Conservation (phyloP, 2,797 vertebrate genomes). For the Bryconaethiops microstoma region DNA sequence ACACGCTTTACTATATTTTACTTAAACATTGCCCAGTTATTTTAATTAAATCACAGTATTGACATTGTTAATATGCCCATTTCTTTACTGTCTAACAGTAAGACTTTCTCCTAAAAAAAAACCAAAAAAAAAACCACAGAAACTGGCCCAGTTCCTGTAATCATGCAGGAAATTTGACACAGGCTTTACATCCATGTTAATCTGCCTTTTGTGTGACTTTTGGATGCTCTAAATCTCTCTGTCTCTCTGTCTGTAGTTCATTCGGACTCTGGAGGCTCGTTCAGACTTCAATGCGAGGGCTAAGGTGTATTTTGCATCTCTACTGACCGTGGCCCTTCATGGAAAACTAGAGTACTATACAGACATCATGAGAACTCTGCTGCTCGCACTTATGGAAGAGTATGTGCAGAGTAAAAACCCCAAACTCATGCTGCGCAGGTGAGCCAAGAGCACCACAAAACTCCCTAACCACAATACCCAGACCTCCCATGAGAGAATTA, state of each 20-base stretch:
- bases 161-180: background rate
- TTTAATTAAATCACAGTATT: conserved; percentile 8
- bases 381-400: conserved; percentile 94
- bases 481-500: background rate
- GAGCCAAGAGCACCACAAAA: conserved; percentile 39
- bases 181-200: background rate
- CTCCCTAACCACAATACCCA: background rate
- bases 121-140: background rate
- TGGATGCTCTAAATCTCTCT: conserved; percentile 3
- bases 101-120: conserved; percentile 1
- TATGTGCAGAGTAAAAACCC: conserved; percentile 96
- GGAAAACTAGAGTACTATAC: conserved; percentile 98
- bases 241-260: conserved; percentile 80
- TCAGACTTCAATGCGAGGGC: conserved; percentile 93
- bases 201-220: background rate
- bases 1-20: background rate
- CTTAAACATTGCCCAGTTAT: background rate
- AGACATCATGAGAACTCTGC: conserved; percentile 94
- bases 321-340: conserved; percentile 94
- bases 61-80: background rate
- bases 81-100: conserved; percentile 6
- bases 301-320: conserved; percentile 93
- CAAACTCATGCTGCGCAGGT: conserved; percentile 97
- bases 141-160: conserved; percentile 12
- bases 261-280: conserved; percentile 92